Base-by-base conservation (phyloP, 2,113 vertebrate species). In the Percina caprodes region DNA sequence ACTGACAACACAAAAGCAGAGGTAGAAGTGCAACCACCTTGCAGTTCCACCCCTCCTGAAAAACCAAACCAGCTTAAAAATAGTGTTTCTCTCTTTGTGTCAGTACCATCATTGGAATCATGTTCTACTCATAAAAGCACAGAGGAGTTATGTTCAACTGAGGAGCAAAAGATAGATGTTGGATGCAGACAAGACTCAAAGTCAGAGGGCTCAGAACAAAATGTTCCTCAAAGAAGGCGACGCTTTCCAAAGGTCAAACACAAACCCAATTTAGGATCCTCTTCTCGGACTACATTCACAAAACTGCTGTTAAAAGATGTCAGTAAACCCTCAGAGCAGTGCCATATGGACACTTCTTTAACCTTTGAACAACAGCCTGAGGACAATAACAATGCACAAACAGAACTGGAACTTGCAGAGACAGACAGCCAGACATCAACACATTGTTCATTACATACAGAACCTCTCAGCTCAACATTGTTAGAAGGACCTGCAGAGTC, bases 161-260 rank as follows among this genome's bases (percentile, higher is more conserved):
- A 65, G 42, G 55, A 46, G 6, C 33, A 66, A 21, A 73, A 33
- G 14, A 69, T 59, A 15, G 45, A 69, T 11, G 23, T 35, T 49
- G 72, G n/a, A 21, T 24, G n/a, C 46, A 54, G 10, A 30, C 24
- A 2, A 3, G 42, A 81, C 9, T 51, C 63, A 15, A 78, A 13
- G 15, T 79, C 77, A 35, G 66, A 72, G n/a, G 48, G 19, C 23
- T 48, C 72, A 16, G 66, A 78, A 61, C 42, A 58, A 73, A 69
- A 49, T 33, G 13, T 48, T 5, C n/a, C 67, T 46, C 88, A 75
- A 61, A 83, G 86, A 78, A 79, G 71, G 35, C 67, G n/a, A 24
- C 61, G 71, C 21, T 59, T 88, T n/a, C 10, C 90, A 14, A 92
- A 81, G 18, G 49, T 85, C 51, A 92, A 84, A 74, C 84, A 75